Conservation (phyloP, 2,113 vertebrate species). For the Pseudolaguvia tuberculata region DNA sequence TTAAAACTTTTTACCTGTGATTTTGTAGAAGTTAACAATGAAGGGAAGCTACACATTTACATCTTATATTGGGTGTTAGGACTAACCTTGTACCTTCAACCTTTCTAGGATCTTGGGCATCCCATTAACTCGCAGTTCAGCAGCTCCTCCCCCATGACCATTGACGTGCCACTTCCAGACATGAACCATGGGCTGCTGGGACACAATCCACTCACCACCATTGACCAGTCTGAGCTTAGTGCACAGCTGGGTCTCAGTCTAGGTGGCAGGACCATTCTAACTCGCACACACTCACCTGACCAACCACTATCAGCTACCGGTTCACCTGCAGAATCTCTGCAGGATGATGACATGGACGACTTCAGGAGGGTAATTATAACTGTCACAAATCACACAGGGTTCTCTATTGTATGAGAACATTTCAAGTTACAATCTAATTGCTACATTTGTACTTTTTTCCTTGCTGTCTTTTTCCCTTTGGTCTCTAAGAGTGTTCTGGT, state of each 20-base stretch:
- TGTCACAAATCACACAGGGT: not conserved
- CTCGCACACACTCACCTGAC: conserved; percentile 75
- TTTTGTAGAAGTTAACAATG: not conserved
- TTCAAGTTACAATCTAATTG: not conserved
- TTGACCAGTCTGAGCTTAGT: conserved; percentile 88
- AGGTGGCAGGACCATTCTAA: conserved; percentile 73
- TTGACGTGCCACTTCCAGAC: conserved; percentile 80
- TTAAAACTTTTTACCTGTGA: no score
- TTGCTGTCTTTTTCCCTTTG: not conserved
- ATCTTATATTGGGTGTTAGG: not conserved
- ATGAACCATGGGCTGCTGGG: conserved; percentile 77
- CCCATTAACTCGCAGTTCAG: conserved; percentile 83
- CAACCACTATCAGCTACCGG: conserved; percentile 76
- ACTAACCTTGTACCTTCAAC: not conserved
- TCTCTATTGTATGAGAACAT: not conserved
- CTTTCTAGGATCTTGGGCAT: conserved; percentile 78
- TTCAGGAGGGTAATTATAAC: conserved; percentile 70
- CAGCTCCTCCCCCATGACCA: conserved; percentile 82
- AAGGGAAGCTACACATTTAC: not conserved
- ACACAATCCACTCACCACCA: conserved; percentile 83
- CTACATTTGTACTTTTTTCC: not conserved
- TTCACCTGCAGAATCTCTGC: conserved; percentile 80
- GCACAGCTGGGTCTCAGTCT: conserved; percentile 82
- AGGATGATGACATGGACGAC: conserved; percentile 84
- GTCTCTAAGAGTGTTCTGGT: conserved; percentile 64